These are phyloP conservation scores for Colostygia pectinataria DNA, from an alignment of 2,888 invertebrate genomes.

Conservation along the genomic window DNA sequence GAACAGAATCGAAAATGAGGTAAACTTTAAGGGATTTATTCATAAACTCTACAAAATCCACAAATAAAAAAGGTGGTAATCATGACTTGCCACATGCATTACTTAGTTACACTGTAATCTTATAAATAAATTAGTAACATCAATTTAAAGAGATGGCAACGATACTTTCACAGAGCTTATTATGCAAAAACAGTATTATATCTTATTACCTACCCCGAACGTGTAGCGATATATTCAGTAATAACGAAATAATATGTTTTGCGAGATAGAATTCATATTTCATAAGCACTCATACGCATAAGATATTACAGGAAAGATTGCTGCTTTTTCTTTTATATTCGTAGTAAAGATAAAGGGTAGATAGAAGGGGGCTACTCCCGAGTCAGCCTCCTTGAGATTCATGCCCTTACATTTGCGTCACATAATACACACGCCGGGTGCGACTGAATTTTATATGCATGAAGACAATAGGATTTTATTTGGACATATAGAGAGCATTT, in stretches of 20 bases:
- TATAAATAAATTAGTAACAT: background rate
- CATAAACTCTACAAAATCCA: too few species aligned
- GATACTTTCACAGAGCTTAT: slow-evolving; percentile 47
- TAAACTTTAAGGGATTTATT: too few species aligned
- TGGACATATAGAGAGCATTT: slow-evolving; percentile 58
- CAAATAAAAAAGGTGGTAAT: too few species aligned
- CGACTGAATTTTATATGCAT: slow-evolving; percentile 71
- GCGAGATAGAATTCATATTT: slow-evolving; percentile 80
- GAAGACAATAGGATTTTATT: slow-evolving; percentile 65
- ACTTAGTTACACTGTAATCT: background rate
- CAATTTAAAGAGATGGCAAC: slow-evolving; percentile 21
- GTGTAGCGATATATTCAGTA: slow-evolving; percentile 74
- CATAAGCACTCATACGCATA: slow-evolving; percentile 76
- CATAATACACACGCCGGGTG: slow-evolving; percentile 65
- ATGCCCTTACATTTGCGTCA: slow-evolving; percentile 67
- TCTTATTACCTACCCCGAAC: slow-evolving; percentile 52
- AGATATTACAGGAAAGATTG: slow-evolving; percentile 68
- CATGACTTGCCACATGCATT: background rate
- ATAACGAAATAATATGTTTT: slow-evolving; percentile 80
- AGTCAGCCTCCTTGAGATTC: slow-evolving; percentile 62
- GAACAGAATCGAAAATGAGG: too few species aligned
- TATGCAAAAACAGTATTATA: slow-evolving; percentile 50
- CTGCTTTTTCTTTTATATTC: slow-evolving; percentile 71
- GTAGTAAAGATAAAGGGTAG: slow-evolving; percentile 74
- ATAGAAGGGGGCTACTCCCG: slow-evolving; percentile 61